Evolutionary conservation across 1,140 invertebrate species (phyloP).

Genomic region (Dendrolimus kikuchii): DNA sequence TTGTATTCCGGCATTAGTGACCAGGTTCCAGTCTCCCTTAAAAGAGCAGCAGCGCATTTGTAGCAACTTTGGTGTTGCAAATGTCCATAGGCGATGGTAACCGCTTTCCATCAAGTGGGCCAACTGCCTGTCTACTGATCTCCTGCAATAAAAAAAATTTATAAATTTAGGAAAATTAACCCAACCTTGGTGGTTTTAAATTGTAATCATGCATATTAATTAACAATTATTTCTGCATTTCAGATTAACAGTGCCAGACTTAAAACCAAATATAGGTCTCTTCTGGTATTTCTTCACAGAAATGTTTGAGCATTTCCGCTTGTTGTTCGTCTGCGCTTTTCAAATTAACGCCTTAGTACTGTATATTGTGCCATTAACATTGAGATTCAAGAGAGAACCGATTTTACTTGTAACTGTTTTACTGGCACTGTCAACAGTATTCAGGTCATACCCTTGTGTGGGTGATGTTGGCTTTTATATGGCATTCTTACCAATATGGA

Average conservation of each 20-base stretch:
- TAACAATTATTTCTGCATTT: conserved; percentile 30
- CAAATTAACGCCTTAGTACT: conserved; percentile 95
- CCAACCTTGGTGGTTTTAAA: too few relatives aligned
- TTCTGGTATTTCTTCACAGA: conserved; percentile 99
- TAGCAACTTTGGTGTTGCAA: too few relatives aligned
- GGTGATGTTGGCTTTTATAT: conserved; percentile 96
- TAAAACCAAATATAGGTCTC: conserved; percentile 96
- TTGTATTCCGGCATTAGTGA: too few relatives aligned
- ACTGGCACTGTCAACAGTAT: conserved; percentile 89
- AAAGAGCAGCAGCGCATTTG: too few relatives aligned
- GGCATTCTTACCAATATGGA: conserved; percentile 92
- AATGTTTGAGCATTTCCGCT: conserved; percentile 99
- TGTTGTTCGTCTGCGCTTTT: conserved; percentile 96
- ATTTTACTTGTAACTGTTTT: conserved; percentile 89
- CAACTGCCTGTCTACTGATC: too few relatives aligned
- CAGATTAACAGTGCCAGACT: conserved; percentile 89
- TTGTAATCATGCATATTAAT: not conserved
- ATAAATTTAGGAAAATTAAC: too few relatives aligned
- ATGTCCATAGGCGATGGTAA: too few relatives aligned
- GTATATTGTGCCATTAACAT: conserved; percentile 90
- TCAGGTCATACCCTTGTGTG: conserved; percentile 97
- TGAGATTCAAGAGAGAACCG: conserved; percentile 90
- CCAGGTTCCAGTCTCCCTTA: too few relatives aligned
- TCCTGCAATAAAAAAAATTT: too few relatives aligned
- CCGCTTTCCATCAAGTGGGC: too few relatives aligned